phyloP scores from a whole-genome alignment of 2,797 vertebrate genomes.

The Coccyzus lansbergi region DNA sequence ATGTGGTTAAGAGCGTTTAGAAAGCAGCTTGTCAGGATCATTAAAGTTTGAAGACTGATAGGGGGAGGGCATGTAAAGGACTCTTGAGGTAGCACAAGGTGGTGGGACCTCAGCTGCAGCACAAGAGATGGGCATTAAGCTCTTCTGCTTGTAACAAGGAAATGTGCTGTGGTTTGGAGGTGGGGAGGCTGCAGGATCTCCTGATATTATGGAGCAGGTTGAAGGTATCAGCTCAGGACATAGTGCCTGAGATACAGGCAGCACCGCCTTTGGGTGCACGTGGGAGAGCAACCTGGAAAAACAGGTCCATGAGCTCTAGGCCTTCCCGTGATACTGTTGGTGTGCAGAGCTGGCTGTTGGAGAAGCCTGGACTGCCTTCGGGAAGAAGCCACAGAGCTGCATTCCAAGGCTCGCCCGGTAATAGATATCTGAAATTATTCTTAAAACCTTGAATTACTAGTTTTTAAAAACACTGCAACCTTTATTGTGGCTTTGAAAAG shows the following conservation, averaged over 20 bases:
- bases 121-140: not conserved
- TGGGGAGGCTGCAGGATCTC: not conserved
- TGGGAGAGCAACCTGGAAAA: not conserved
- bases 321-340: fast-evolving
- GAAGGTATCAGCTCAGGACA: fast-evolving
- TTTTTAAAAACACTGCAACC: not conserved
- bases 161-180: not conserved
- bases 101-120: not conserved
- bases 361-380: not conserved
- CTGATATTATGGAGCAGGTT: not conserved
- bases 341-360: not conserved
- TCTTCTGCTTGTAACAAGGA: not conserved
- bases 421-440: not conserved
- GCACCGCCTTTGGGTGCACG: fast-evolving
- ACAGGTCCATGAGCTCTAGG: not conserved
- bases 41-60: not conserved
- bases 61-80: not conserved
- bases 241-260: not conserved
- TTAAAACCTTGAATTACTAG: not conserved
- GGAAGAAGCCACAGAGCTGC: not conserved
- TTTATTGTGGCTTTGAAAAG: not conserved
- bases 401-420: not conserved
- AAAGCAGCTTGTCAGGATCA: not conserved
- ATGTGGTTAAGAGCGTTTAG: not conserved
- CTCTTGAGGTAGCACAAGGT: not conserved